Evolutionary conservation across 2,888 invertebrate species (phyloP).

Genomic region (Allolobophora icterica): DNA sequence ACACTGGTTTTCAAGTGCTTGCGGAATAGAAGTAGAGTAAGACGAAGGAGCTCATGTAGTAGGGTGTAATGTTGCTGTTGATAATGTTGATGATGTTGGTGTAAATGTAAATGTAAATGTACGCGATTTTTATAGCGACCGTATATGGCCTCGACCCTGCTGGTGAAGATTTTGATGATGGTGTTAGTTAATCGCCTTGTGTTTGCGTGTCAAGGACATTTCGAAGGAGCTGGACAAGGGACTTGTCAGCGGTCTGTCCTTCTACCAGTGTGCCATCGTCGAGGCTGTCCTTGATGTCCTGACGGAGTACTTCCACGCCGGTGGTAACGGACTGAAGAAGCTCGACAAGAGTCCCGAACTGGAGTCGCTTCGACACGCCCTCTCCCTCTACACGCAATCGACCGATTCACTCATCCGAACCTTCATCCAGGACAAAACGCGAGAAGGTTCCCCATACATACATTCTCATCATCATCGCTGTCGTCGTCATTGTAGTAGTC

Average conservation of each 20-base stretch:
- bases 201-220: constrained; percentile 66
- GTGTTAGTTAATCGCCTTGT: constrained; percentile 47
- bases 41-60: too few species aligned
- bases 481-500: background rate
- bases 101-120: too few species aligned
- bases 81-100: too few species aligned
- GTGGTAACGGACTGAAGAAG: constrained; percentile 96
- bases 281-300: constrained; percentile 96
- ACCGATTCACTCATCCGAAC: constrained; percentile 98
- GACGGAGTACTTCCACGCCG: constrained; percentile 98
- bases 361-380: constrained; percentile 92
- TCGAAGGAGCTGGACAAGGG: constrained; percentile 76
- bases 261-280: constrained; percentile 77
- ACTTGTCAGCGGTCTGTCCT: background rate
- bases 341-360: constrained; percentile 94
- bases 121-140: too few species aligned
- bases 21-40: too few species aligned
- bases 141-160: too few species aligned
- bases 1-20: too few species aligned
- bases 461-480: too few species aligned
- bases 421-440: constrained; percentile 92
- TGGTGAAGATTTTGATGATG: background rate
- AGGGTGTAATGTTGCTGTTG: too few species aligned
- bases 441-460: constrained; percentile 80
- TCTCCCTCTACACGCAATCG: constrained; percentile 98